Base-by-base conservation (phyloP, 2,113 vertebrate genomes). In the Stigmatopora argus region DNA sequence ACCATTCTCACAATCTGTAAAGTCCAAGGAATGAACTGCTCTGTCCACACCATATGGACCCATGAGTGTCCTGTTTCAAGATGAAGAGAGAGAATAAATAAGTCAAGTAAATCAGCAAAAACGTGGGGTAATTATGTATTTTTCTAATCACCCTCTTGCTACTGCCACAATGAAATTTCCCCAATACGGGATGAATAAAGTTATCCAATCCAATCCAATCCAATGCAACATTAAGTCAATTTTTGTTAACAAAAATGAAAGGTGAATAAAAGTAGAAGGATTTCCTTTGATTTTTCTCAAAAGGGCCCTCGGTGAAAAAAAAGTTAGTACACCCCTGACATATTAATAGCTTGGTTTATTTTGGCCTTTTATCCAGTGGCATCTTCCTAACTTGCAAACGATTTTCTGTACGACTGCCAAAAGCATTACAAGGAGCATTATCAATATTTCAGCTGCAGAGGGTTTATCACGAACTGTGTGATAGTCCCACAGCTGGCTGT, bases 21-120 rank as follows among this genome's bases (percentile, higher is more conserved):
- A 95, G 62, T 96, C 93, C 59, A 95, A 90, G 75, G 91, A 90
- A 59, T 95, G 92, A 62, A 90, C 89, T 0, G 89, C 82, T 14
- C 94, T 90, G 44, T 95, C 93, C 45, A 93, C 92, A 69, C 93
- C 94, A 0, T 95, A 92, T 0, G 94, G 92, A 85, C 94, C 94
- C 94, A 95, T 94, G 23, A 95, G 87, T 5, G 94, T 95, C 94
- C 94, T 96, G 81, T 65, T 59, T 19, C 53, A 26, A 68, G 53
- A 69, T 31, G 13, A 53, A 65, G 12, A 19, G 21, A 62, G 8
- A 58, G 9, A 31, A 49, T 15, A 57, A 21, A 72, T 57, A 73
- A 5, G 74, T 23, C 1, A 31, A 31, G 26, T 31, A 31, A 31
- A 31, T 3, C 26, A 31, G 26, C 26, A 31, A 31, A 31, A 31